These are phyloP conservation scores for Apamea anceps DNA, from an alignment of 2,888 invertebrate genomes.

Conservation along the genomic window DNA sequence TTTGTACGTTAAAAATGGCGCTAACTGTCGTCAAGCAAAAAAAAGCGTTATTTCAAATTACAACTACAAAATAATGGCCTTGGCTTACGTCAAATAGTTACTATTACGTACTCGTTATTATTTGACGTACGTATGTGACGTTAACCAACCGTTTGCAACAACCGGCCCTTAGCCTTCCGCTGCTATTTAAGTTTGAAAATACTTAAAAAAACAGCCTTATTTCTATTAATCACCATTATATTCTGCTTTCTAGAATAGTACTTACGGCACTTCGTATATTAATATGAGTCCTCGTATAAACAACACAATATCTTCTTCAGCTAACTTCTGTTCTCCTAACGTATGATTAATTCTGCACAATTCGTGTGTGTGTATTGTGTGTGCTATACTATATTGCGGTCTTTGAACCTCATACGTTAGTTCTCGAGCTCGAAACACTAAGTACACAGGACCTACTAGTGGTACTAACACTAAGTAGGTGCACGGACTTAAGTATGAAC, in stretches of 20 bases:
- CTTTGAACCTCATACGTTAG: constrained; percentile 38
- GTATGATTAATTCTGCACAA: constrained; percentile 25
- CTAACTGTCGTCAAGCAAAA: too few species aligned
- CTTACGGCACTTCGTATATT: neutral
- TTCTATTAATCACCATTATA: neutral
- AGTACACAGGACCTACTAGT: constrained; percentile 36
- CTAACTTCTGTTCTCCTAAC: constrained; percentile 11
- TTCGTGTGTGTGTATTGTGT: neutral
- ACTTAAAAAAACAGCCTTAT: neutral
- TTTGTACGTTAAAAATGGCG: too few species aligned
- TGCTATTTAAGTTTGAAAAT: too few species aligned
- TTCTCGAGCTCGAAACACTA: constrained; percentile 40
- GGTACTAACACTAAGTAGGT: constrained; percentile 43
- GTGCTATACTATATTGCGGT: constrained; percentile 4
- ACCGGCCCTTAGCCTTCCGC: too few species aligned
- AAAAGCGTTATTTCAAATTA: too few species aligned
- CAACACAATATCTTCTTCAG: neutral
- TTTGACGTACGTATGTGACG: too few species aligned
- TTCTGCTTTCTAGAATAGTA: neutral
- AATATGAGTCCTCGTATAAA: neutral
- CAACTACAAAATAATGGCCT: too few species aligned
- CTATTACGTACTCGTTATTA: too few species aligned
- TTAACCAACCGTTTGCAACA: too few species aligned
- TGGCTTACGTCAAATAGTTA: too few species aligned
- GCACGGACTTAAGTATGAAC: constrained; percentile 41